phyloP scores from a whole-genome alignment of 2,797 vertebrate genomes.

The Meriones psammophilus region DNA sequence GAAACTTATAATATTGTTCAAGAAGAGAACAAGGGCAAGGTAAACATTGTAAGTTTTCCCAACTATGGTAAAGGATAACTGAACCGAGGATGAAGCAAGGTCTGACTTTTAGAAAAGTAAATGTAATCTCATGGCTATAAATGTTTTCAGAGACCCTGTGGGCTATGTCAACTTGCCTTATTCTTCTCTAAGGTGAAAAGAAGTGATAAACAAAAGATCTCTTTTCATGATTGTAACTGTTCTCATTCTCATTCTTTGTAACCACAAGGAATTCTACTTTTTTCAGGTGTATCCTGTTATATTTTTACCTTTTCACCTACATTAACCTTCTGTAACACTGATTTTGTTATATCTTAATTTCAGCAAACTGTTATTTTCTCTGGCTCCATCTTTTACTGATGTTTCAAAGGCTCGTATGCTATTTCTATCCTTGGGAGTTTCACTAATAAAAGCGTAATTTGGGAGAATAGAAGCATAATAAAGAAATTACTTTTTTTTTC shows the following conservation, averaged over 20 bases:
- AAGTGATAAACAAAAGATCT: conserved; percentile 70
- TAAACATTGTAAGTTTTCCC: conserved; percentile 24
- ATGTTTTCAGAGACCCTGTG: conserved; percentile 44
- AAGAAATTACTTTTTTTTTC: conserved; percentile 63
- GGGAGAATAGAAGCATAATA: conserved; percentile 69
- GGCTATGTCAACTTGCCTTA: conserved; percentile 54
- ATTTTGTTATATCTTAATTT: conserved; percentile 59
- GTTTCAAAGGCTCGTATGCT: not conserved
- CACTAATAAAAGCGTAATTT: conserved; percentile 61
- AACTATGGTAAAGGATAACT: conserved; percentile 5
- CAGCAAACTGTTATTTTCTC: conserved; percentile 61
- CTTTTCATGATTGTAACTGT: conserved; percentile 60
- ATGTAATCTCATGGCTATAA: conserved; percentile 65
- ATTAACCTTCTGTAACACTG: conserved; percentile 40
- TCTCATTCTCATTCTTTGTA: conserved; percentile 50
- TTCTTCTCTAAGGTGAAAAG: conserved; percentile 62
- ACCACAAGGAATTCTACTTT: conserved; percentile 62
- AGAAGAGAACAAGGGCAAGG: not conserved
- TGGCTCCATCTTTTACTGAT: conserved; percentile 25
- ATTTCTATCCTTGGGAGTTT: conserved; percentile 56
- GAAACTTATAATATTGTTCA: not conserved
- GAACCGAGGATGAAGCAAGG: conserved; percentile 32
- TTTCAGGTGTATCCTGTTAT: conserved; percentile 44
- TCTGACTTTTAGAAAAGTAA: conserved; percentile 65
- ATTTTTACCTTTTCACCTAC: conserved; percentile 64